Conservation (phyloP, 2,797 vertebrate genomes). For the Sebastiscus albofasciatus region DNA sequence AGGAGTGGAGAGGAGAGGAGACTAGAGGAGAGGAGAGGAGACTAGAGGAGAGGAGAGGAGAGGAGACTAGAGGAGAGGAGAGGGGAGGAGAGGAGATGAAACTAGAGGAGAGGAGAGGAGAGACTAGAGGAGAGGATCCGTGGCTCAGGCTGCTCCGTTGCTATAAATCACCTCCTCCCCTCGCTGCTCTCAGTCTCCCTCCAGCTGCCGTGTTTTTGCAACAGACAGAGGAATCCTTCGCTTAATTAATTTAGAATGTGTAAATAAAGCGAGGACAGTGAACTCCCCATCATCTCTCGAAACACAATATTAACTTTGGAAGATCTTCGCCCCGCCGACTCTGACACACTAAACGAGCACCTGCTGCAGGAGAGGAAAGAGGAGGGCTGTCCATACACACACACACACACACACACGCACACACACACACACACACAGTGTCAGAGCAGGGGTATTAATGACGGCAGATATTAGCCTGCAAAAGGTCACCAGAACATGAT, state of each 20-base stretch:
- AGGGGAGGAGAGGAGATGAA: too few species aligned
- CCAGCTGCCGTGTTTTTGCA: constrained; percentile 80
- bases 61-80: too few species aligned
- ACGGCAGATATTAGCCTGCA: constrained; percentile 45
- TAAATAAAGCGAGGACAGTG: constrained; percentile 85
- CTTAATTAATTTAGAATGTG: constrained; percentile 88
- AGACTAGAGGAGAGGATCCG: constrained; percentile 24
- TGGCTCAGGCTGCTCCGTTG: constrained; percentile 61
- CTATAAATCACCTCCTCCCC: constrained; percentile 81
- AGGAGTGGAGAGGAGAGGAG: too few species aligned
- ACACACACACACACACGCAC: constrained; percentile 1
- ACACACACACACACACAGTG: neutral
- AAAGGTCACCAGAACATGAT: constrained; percentile 47
- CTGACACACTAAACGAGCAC: constrained; percentile 78
- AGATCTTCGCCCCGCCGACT: constrained; percentile 74
- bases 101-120: too few species aligned
- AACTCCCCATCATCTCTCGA: constrained; percentile 81
- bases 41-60: too few species aligned
- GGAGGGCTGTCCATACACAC: neutral
- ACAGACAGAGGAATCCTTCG: constrained; percentile 80
- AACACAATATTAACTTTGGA: constrained; percentile 88
- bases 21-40: too few species aligned
- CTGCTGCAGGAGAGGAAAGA: constrained; percentile 69
- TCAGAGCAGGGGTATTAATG: constrained; percentile 45
- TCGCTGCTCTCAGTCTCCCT: constrained; percentile 64